Evolutionary conservation across 2,888 invertebrate genomes (phyloP).

Genomic region (Eueremaeus valkanovi): DNA sequence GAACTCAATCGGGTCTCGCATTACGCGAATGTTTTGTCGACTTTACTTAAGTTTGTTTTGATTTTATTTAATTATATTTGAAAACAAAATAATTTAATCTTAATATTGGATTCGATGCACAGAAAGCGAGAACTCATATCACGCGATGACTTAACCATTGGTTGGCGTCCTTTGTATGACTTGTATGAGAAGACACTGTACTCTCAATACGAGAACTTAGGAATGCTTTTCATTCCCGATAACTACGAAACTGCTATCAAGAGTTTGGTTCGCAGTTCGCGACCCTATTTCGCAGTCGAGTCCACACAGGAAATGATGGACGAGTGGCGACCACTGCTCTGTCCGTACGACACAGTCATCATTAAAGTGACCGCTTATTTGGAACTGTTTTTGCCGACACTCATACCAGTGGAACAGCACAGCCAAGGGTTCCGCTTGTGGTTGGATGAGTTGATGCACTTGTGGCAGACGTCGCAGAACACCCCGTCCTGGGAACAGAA

Average conservation of each 20-base stretch:
- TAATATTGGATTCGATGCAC: constrained; percentile 39
- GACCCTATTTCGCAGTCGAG: constrained; percentile 63
- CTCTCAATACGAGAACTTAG: constrained; percentile 49
- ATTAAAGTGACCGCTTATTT: constrained; percentile 60
- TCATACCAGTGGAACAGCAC: constrained; percentile 62
- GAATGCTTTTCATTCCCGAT: constrained; percentile 46
- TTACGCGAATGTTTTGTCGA: constrained; percentile 64
- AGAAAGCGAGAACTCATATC: constrained; percentile 73
- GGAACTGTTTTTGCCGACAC: constrained; percentile 71
- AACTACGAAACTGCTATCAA: constrained; percentile 53
- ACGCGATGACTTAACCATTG: constrained; percentile 71
- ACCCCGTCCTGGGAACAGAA: constrained; percentile 68
- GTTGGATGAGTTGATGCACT: constrained; percentile 70
- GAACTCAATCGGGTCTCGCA: constrained; percentile 70
- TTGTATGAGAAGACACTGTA: constrained; percentile 54
- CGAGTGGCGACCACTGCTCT: constrained; percentile 72
- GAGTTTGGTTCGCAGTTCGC: constrained; percentile 51
- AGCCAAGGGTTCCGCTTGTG: constrained; percentile 66
- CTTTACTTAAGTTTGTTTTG: constrained; percentile 68
- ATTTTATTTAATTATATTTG: too few species aligned
- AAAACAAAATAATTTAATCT: too few species aligned
- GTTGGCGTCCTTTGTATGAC: constrained; percentile 80
- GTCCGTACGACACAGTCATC: constrained; percentile 64
- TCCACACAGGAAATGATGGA: constrained; percentile 81
- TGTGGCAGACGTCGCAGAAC: constrained; percentile 75